Base-by-base conservation (phyloP, 1,140 invertebrate species). In the Lasioglossum albipes region DNA sequence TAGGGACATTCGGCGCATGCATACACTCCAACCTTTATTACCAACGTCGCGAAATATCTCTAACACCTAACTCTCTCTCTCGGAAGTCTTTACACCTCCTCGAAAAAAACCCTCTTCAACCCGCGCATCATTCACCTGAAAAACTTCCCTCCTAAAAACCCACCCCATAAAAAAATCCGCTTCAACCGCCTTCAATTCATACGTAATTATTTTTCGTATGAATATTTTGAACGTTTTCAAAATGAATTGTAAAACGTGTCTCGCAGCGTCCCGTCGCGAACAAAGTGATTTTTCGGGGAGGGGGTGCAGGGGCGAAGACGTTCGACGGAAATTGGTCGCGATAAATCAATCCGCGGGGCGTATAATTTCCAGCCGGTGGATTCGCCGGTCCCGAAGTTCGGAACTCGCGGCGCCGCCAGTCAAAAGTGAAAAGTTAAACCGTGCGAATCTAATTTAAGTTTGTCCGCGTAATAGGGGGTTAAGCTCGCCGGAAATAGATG, bases 391-490 rank as follows among this genome's bases (percentile, higher is more conserved):
- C n/a, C 6, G 16, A 31, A 75, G 78, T 80, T 75, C 22, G 7
- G 13, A 75, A 79, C 20, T 31, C 59, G 13, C n/a, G 41, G 12
- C 6, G 59, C n/a, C 61, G 18, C 36, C 73, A 16, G 65, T 75
- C 65, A 80, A 75, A 80, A 80, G 72, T 68, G 73, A 80, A 62
- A 80, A 80, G 79, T 80, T 80, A 68, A 75, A 75, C 72, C 79
- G 54, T 45, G 79, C 64, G 73, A 69, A 80, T 80, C 79, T 80
- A 80, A 69, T 80, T 80, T 80, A 80, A 80, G 79, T 80, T 79
- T 75, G 72, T 4, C 36, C n/a, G 20, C 9, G 64, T 74, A 79
- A 59, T 66, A 67, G 31, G 9, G 20, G 45, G 72, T 65, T 66
- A 79, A 65, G 70, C 10, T n/a, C 31, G 16, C 12, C 9, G 13